phyloP scores from a whole-genome alignment of 2,797 vertebrate genomes.

The Manis pentadactyla region DNA sequence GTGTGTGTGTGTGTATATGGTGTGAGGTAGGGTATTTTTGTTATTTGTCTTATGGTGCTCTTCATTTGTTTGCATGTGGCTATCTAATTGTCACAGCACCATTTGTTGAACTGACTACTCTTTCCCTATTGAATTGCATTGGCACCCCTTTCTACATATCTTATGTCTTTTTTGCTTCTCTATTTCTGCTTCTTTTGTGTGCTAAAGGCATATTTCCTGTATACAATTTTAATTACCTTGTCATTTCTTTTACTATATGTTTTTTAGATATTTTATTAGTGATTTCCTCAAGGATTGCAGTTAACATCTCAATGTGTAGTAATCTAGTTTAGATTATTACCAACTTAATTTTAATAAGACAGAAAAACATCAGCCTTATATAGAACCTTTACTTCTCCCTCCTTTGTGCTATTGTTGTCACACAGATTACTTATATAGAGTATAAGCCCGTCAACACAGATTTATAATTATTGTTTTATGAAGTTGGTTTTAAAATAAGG shows the following conservation, averaged over 20 bases:
- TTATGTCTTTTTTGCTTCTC: not conserved
- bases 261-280: not conserved
- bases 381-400: not conserved
- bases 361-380: not conserved
- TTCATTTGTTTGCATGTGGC: not conserved
- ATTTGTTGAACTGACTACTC: not conserved
- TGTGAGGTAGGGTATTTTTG: not conserved
- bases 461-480: not conserved
- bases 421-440: not conserved
- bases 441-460: not conserved
- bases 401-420: not conserved
- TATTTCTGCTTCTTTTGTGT: not conserved
- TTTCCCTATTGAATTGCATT: not conserved
- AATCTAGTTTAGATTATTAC: not conserved
- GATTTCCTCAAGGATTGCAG: not conserved
- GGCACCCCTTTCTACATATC: not conserved
- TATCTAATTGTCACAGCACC: not conserved
- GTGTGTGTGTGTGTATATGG: not conserved
- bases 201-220: not conserved
- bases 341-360: not conserved
- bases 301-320: not conserved
- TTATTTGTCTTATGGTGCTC: no score
- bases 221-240: not conserved
- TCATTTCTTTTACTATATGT: not conserved
- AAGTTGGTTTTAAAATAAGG: not conserved